Percentiles rank a stretch among this genome's conserved stretches.
phyloP scores from a whole-genome alignment of 2,113 vertebrate genomes.

The Mionectes macconnelli region DNA sequence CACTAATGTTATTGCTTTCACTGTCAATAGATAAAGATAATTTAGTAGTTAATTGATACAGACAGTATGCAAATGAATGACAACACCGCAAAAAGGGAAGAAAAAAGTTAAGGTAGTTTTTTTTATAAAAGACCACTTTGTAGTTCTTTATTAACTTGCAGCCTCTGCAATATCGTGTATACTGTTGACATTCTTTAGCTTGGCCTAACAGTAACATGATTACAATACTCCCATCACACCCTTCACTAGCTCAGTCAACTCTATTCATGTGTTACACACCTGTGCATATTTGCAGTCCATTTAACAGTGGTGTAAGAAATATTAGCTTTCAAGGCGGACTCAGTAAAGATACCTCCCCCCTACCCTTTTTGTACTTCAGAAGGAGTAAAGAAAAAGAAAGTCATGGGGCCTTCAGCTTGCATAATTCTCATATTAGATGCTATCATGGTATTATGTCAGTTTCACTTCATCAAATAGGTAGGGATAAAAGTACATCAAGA shows the following conservation, averaged over 20 bases:
- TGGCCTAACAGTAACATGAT: conserved; percentile 29
- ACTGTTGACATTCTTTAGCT: conserved; percentile 53
- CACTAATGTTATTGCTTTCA: not conserved
- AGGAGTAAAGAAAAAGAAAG: not conserved
- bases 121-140: not conserved
- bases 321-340: conserved; percentile 50
- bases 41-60: not conserved
- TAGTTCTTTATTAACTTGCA: conserved; percentile 9
- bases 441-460: not conserved
- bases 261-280: conserved; percentile 51
- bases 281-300: conserved; percentile 63
- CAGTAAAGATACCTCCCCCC: not conserved
- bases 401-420: not conserved
- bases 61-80: not conserved
- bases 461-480: not conserved
- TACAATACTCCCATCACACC: conserved; percentile 24
- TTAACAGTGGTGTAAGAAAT: conserved; percentile 22
- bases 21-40: not conserved
- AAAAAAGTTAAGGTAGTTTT: not conserved
- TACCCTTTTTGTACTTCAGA: not conserved
- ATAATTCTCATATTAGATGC: not conserved
- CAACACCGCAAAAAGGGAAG: not conserved
- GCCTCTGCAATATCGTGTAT: conserved; percentile 36
- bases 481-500: not conserved
- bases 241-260: not conserved